Evolutionary conservation across 2,797 vertebrate genomes (phyloP).

Genomic region (Acanthornis magna): DNA sequence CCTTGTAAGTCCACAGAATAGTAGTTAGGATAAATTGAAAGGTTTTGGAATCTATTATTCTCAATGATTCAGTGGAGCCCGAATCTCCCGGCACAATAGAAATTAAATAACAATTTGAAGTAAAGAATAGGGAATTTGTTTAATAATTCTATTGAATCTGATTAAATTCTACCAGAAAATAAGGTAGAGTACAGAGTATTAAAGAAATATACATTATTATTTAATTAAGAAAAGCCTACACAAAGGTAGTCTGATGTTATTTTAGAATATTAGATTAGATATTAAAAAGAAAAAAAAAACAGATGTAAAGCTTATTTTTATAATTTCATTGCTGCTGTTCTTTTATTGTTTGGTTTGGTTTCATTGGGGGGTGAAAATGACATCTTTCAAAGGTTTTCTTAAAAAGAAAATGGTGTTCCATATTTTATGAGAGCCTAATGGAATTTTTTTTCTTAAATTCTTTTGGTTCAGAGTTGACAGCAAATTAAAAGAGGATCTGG

Average conservation of each 20-base stretch:
- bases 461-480: background rate
- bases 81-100: background rate
- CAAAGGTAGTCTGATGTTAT: background rate
- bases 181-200: background rate
- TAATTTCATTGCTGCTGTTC: background rate
- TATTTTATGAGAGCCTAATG: background rate
- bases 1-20: background rate
- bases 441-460: background rate
- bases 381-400: background rate
- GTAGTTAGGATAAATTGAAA: background rate
- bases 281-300: background rate
- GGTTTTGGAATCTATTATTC: background rate
- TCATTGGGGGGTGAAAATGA: accelerated
- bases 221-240: background rate
- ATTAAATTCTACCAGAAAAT: background rate
- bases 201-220: background rate
- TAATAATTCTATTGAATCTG: background rate
- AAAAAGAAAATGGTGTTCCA: background rate
- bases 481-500: background rate
- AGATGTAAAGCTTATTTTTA: background rate
- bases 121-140: background rate
- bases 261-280: background rate
- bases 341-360: background rate
- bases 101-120: background rate
- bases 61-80: background rate